phyloP scores from a whole-genome alignment of 2,797 vertebrate genomes.

The Hemitrygon akajei region DNA sequence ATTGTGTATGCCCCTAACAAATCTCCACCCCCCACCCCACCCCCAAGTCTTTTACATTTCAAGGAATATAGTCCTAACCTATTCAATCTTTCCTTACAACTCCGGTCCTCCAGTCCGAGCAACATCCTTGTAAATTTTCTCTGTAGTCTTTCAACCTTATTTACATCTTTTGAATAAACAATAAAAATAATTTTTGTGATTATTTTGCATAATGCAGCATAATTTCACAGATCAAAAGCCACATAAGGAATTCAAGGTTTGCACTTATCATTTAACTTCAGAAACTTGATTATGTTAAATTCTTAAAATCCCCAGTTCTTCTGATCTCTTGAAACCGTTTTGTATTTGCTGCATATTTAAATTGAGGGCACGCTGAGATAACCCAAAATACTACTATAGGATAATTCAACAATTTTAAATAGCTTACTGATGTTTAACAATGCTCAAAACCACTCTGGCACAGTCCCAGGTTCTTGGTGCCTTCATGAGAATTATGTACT shows the following conservation, averaged over 20 bases:
- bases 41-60: no score
- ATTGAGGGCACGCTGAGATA: background rate
- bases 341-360: background rate
- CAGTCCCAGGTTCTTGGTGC: background rate
- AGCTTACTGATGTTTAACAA: background rate
- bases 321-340: background rate
- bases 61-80: no score
- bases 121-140: no score
- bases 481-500: background rate
- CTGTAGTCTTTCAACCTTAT: no score
- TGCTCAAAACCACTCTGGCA: background rate
- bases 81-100: no score
- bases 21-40: no score
- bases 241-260: background rate
- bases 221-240: background rate
- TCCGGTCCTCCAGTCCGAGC: no score
- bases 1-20: no score
- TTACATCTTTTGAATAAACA: background rate
- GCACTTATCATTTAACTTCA: background rate
- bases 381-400: background rate
- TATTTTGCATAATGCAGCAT: background rate
- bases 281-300: background rate
- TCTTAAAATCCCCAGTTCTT: background rate
- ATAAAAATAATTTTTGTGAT: constrained; percentile 2
- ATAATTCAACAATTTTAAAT: constrained; percentile 9